Percentiles rank a stretch among this genome's conserved stretches.
Evolutionary conservation across 2,113 vertebrate species (phyloP).

Genomic region (Bungarus multicinctus): DNA sequence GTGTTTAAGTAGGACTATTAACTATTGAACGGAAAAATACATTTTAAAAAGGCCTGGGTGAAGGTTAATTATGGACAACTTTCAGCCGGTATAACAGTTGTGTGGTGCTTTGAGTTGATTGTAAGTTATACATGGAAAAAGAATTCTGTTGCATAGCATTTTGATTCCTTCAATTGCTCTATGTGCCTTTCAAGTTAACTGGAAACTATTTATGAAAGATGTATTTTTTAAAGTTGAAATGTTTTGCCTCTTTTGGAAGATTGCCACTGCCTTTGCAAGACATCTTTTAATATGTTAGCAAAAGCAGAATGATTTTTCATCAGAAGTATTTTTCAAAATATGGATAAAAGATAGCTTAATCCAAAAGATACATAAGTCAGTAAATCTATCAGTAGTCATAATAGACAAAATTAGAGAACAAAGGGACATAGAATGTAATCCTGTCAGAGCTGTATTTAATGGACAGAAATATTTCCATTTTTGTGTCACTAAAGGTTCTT

Average conservation of each 20-base stretch:
- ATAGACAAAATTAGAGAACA: not conserved
- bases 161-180: slow-evolving; percentile 29
- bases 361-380: not conserved
- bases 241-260: not conserved
- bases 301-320: not conserved
- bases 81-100: slow-evolving; percentile 12
- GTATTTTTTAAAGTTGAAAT: not conserved
- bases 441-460: not conserved
- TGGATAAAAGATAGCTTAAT: not conserved
- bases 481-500: not conserved
- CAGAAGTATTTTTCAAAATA: not conserved
- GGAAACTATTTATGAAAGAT: not conserved
- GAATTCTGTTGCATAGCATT: slow-evolving; percentile 66
- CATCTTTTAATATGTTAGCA: slow-evolving; percentile 29
- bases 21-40: slow-evolving; percentile 40
- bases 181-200: slow-evolving; percentile 5
- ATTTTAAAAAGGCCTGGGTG: not conserved
- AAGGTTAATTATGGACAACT: slow-evolving; percentile 15
- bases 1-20: slow-evolving; percentile 45
- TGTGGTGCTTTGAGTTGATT: not conserved
- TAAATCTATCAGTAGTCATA: not conserved
- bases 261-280: not conserved
- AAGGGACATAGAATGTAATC: not conserved
- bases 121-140: slow-evolving; percentile 25
- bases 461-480: not conserved